These are phyloP conservation scores for Engraulis encrasicolus DNA, from an alignment of 2,113 vertebrate genomes.

Conservation along the genomic window DNA sequence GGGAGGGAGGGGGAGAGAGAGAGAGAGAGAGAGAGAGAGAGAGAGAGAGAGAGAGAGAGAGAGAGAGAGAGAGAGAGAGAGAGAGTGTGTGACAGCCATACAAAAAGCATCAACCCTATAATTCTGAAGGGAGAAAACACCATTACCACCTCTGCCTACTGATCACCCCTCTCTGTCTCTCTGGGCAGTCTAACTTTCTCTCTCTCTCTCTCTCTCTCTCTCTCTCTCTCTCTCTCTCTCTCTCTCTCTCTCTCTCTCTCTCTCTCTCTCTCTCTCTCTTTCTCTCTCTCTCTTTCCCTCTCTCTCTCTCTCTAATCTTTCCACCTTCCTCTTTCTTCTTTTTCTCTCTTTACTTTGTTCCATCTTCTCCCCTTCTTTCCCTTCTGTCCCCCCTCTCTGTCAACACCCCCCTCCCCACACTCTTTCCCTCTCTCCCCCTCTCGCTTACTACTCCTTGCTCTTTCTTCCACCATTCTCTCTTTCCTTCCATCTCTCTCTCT, in stretches of 20 bases:
- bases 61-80: neutral
- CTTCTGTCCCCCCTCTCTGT: neutral
- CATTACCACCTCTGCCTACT: slow-evolving; percentile 13
- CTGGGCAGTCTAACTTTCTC: slow-evolving; percentile 14
- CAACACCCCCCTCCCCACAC: no score
- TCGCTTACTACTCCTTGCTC: no score
- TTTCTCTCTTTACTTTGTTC: neutral
- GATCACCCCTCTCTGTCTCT: neutral
- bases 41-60: neutral
- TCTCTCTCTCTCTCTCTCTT: slow-evolving; percentile 21
- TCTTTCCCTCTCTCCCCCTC: neutral
- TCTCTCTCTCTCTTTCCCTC: slow-evolving; percentile 18
- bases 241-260: slow-evolving; percentile 24
- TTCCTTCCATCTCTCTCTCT: no score
- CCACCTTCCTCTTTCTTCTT: neutral
- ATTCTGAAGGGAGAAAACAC: slow-evolving; percentile 21
- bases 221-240: slow-evolving; percentile 31
- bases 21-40: neutral
- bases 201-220: neutral
- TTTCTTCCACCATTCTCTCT: no score
- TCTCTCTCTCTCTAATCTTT: slow-evolving; percentile 19
- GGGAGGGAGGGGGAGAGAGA: neutral
- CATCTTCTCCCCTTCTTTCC: neutral
- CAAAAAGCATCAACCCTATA: neutral
- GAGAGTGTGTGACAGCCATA: slow-evolving; percentile 7